Conservation (phyloP, 1,140 invertebrate genomes). For the Rhopalosiphum maidis region DNA sequence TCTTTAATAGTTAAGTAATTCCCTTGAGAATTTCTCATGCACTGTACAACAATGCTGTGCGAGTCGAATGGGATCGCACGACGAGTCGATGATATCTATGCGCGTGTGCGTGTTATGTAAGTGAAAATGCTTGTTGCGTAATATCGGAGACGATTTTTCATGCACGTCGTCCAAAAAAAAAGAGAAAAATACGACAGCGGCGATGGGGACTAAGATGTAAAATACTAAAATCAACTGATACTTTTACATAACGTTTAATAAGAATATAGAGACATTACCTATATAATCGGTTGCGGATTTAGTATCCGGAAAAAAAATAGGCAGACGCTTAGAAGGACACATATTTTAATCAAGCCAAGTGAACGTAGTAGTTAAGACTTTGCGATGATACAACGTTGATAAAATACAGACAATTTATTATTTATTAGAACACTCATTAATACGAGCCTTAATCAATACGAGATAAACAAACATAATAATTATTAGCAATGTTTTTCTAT, state of each 20-base stretch:
- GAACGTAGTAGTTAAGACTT: neutral
- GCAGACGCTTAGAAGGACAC: neutral
- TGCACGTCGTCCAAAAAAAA: constrained; percentile 14
- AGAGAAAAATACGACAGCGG: neutral
- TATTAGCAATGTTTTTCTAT: neutral
- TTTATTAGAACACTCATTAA: neutral
- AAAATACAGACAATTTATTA: neutral
- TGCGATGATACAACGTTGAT: too few species aligned
- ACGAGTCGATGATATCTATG: constrained; percentile 21
- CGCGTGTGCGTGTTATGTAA: neutral
- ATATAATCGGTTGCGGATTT: neutral
- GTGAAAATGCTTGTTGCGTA: neutral
- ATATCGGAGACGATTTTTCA: constrained; percentile 31
- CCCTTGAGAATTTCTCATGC: neutral
- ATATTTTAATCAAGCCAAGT: neutral
- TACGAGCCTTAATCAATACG: neutral
- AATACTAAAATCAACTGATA: neutral
- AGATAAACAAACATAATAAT: neutral
- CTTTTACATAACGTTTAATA: neutral
- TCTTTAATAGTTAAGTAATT: neutral
- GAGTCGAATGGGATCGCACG: constrained; percentile 44
- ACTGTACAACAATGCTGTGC: neutral
- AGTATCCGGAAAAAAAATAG: neutral
- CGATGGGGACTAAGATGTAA: neutral
- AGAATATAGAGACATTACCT: neutral